Evolutionary conservation across 2,113 vertebrate species (phyloP), one percentile per base, ranked within the genome.

Genomic region (Brachypodius melanocephalos): DNA sequence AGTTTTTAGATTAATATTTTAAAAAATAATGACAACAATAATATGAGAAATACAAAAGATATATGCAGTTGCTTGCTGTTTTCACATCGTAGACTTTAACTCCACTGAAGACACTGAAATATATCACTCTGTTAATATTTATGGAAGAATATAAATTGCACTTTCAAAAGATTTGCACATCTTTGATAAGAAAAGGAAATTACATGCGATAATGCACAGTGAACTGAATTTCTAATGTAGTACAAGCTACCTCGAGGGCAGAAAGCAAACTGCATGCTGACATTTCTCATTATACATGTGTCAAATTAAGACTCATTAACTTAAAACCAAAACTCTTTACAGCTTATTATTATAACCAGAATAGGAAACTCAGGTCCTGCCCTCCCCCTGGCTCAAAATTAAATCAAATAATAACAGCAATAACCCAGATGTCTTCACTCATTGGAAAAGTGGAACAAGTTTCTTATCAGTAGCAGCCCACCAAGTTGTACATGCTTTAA

Each of bases 291-390:
- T 94, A 93, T 16, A 93, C 67, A 77, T 17, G 19, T 80, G 88
- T 90, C 82, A 96, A 96, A 95, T 96, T 96, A 96, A 93, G 61
- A 61, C 85, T 96, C 68, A 77, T 96, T 91, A 96, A 81, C 75
- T 90, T 88, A 80, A 94, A 91, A 17, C 36, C 40, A 90, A 85
- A 95, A 80, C 79, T 67, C 85, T 95, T 96, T 86, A 91, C 78
- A 88, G 67, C 55, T 78, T 94, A 46, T 85, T 95, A 78, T 59
- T 94, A 34, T 40, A 95, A 91, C 42, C 61, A 52, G 31, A 92
- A 93, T 71, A 77, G 57, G 52, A 94, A 96, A 88, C 45, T 90
- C 52, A 38, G 63, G 45, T 94, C 36, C 17, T 88, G 59, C 55
- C 63, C 81, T 86, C 68, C 82, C 73, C 59, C 36, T 5, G 4